Evolutionary conservation across 2,113 vertebrate genomes (phyloP).

Genomic region (Pedionomus torquatus): DNA sequence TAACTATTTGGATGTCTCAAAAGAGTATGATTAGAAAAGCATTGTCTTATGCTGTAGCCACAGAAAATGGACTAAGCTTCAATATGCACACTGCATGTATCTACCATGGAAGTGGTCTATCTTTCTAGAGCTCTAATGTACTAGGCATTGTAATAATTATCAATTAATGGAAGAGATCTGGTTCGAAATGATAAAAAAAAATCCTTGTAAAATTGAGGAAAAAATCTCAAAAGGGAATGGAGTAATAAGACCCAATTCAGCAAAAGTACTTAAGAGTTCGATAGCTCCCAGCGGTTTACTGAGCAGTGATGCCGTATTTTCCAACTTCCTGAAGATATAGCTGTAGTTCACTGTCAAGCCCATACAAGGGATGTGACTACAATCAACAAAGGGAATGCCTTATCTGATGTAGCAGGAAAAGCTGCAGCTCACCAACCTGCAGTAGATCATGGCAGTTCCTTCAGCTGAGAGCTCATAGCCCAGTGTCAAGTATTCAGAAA

Average conservation of each 20-base stretch:
- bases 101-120: neutral
- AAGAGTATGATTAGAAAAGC: neutral
- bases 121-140: neutral
- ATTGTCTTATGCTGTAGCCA: neutral
- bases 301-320: neutral
- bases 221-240: neutral
- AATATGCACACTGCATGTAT: neutral
- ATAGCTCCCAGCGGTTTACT: neutral
- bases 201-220: neutral
- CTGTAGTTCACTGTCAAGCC: neutral
- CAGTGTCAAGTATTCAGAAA: fast-evolving
- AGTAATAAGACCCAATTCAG: neutral
- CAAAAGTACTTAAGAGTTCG: neutral
- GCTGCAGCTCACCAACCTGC: fast-evolving
- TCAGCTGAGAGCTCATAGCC: neutral
- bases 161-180: neutral
- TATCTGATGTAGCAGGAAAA: neutral
- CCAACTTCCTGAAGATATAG: fast-evolving
- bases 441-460: neutral
- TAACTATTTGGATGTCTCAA: neutral
- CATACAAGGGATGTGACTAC: neutral
- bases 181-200: neutral
- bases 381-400: neutral
- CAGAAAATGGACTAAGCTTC: neutral
- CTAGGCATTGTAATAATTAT: neutral